Base-by-base conservation (phyloP, 2,797 vertebrate genomes). In the Lagodon rhomboides region DNA sequence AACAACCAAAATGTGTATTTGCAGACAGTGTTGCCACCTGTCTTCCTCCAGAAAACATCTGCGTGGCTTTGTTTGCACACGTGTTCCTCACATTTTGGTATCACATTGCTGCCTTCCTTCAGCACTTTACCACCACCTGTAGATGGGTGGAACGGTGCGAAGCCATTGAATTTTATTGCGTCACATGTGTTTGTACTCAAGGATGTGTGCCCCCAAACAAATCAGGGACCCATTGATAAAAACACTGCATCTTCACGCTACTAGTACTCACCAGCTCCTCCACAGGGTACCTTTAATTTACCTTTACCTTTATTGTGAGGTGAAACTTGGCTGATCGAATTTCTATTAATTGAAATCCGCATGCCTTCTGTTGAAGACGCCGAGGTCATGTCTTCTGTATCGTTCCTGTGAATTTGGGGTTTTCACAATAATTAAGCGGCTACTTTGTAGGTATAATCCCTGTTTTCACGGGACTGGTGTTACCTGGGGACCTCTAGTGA, bases 1-100 rank as follows among this genome's bases (percentile, higher is more conserved):
- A 69, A 61, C 38, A 68, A 54, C 54, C 11, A 44, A 5, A 51
- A 17, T 46, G 44, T 23, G 3, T 71, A 2, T 79, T 68, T 49
- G 13, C 46, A 15, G 23, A 41, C 3, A 27, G 25, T 44, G n/a
- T 49, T 20, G 23, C 15, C n/a, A 54, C 0, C 0, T 44, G 12
- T 38, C 9, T 55, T 43, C 16, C 4, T 22, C 22, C 13, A 27
- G 16, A 41, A 66, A 41, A 30, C 2, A 27, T 46, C 22, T 68
- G 11, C 38, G 44, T 43, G 13, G 1, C 6, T 22, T 22, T 43
- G 17, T 67, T 67, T 43, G 8, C 43, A 11, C 12, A 25, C 27
- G 9, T 38, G 25, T 77, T 59, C 17, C 3, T 54, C 34, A 23
- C 22, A 10, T 58, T 59, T 51, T 54, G 16, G 38, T 18, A 13